Evolutionary conservation across 92 coral and sea anemone species (phyloP), one percentile per base, ranked within the genome.

Genomic region (Plumapathes pennacea): DNA sequence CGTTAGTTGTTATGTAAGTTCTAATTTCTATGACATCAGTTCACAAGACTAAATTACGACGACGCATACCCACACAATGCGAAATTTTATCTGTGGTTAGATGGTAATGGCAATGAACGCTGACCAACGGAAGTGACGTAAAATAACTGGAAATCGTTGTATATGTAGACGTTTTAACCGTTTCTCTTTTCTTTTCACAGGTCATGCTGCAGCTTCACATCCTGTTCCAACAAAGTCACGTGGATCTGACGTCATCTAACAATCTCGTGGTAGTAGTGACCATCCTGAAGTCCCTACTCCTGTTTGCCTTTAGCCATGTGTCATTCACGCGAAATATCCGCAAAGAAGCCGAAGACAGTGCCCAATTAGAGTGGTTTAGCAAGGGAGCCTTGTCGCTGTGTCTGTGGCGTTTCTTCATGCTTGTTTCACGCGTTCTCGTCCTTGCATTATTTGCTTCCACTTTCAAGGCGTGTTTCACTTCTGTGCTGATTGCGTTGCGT

Each of bases 341-440:
- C 5, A 36, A 36, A 2, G 60, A 49, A 14, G 60, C 47, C 19
- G 22, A 14, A 18, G 71, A 60, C 0, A 71, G 67, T 38, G 48
- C 18, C 10, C 69, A 58, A 51, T 25, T 71, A 6, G 38, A 26
- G 5, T 58, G 57, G 69, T 60, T 48, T 9, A 66, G 73, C 11
- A 11, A 40, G 12, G 61, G 51, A 5, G 25, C 71, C 3, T 5
- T 71, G 34, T 33, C 49, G 24, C 60, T 25, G n/a, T 71, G 46
- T 22, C 3, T 50, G 13, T 79, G 85, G 85, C 73, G 80, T 1
- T 50, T 71, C 32, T 79, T 66, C 30, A 38, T 79, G 58, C 80
- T 79, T 13, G 55, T 67, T 9, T 57, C 85, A 13, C 69, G 85
- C 14, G 57, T 72, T 38, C 33, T 79, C 18, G 75, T 80, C 5